Conservation (phyloP, 2,113 vertebrate species). For the Helogale parvula region DNA sequence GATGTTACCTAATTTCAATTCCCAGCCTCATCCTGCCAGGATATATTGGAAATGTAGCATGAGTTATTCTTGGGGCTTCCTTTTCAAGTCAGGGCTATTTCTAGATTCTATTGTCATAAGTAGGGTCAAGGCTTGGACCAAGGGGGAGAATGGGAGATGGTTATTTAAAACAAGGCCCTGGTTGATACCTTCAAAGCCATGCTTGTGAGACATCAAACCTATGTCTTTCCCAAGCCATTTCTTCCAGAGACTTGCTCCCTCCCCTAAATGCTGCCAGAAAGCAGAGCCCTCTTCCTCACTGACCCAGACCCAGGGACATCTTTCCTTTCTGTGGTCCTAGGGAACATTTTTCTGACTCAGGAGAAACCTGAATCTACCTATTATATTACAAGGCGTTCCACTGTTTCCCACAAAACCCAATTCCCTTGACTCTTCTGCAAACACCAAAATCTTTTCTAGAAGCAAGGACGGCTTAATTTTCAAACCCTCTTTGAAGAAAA, state of each 20-base stretch:
- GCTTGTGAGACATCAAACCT: neutral
- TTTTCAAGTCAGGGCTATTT: neutral
- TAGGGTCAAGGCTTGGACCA: neutral
- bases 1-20: neutral
- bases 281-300: neutral
- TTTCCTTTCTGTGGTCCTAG: neutral
- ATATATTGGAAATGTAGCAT: neutral
- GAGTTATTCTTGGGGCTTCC: neutral
- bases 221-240: neutral
- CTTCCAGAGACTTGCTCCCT: neutral
- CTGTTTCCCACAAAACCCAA: neutral
- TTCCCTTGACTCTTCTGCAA: neutral
- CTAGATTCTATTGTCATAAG: neutral
- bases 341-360: neutral
- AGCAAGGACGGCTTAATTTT: constrained; percentile 16
- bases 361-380: neutral
- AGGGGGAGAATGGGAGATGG: neutral
- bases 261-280: neutral
- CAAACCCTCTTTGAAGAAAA: constrained; percentile 22
- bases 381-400: neutral
- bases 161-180: neutral
- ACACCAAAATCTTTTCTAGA: neutral
- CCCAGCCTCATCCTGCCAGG: neutral
- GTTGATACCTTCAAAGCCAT: neutral
- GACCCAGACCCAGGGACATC: neutral